Evolutionary conservation across 2,797 vertebrate species (phyloP).

Genomic region (Dipus sagitta): DNA sequence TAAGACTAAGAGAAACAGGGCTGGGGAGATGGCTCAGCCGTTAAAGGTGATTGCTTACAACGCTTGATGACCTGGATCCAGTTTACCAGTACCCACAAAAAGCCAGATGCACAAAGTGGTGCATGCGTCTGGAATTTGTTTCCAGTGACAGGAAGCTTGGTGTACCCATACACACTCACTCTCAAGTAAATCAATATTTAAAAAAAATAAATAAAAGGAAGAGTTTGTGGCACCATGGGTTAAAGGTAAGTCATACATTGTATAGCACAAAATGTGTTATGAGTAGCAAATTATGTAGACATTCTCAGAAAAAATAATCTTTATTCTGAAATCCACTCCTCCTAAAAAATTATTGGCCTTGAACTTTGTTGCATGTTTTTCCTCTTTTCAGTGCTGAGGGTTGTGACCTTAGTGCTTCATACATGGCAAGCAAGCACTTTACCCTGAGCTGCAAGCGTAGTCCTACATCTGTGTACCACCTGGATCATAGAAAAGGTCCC

Average conservation of each 20-base stretch:
- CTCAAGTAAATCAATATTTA: too few species aligned
- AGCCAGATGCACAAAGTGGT: too few species aligned
- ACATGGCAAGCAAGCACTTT: background rate
- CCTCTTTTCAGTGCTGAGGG: background rate
- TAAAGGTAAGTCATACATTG: background rate
- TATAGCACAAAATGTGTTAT: background rate
- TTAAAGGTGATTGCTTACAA: too few species aligned
- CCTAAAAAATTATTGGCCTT: background rate
- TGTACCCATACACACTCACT: too few species aligned
- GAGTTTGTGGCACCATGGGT: background rate
- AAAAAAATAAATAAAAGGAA: too few species aligned
- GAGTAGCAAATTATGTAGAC: conserved; percentile 30
- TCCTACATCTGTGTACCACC: background rate
- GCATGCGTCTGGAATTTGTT: too few species aligned
- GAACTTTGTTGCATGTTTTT: background rate
- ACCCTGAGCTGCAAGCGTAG: background rate
- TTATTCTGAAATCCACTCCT: conserved; percentile 16
- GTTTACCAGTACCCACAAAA: too few species aligned
- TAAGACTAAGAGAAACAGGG: background rate
- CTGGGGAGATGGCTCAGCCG: too few species aligned
- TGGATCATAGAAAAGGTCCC: background rate
- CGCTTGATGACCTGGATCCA: too few species aligned
- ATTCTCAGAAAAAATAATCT: background rate
- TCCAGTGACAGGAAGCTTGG: too few species aligned
- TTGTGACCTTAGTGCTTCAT: background rate